Evolutionary conservation across 2,113 vertebrate genomes (phyloP), one percentile per base, ranked within the genome.

Genomic region (Bagarius yarrelli): DNA sequence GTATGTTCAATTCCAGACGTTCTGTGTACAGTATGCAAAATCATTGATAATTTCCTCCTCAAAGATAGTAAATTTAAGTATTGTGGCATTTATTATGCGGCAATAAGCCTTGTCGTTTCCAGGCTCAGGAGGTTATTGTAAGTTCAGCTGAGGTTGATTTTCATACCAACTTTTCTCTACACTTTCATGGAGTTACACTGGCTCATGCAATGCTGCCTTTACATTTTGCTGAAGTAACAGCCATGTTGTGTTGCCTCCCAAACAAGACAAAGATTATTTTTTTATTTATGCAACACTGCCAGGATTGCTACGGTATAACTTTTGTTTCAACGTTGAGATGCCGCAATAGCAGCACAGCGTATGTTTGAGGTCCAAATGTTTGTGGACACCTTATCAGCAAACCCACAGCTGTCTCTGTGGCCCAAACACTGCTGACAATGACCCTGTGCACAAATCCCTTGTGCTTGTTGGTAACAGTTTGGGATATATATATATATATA

Each of bases 1-100:
- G 59, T 11, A 75, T 59, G 55, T 44, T 55, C 55, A 40, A 16
- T 56, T 44, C 32, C 73, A 25, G 40, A 59, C 3, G 8, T 76
- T 34, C 55, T 9, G 55, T 44, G 15, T 25, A 59, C 55, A 18
- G 53, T 57, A 59, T 40, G 72, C 72, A 40, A 75, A 75, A 57
- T 75, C 36, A 36, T 75, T 36, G 23, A 74, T 34, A 55, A 56
- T 74, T 36, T 21, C 53, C 19, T 75, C 55, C 71, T 32, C 21
- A 36, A 59, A 16, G 56, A 59, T 44, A n/a, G 0, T 6, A 30
- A 75, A 57, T 75, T 40, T 16, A 59, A 59, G 52, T 36, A 5
- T 23, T 36, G 52, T 55, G 52, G 18, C 71, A 57, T 75, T 75
- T 57, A 34, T 75, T 75, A 57, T 75, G 32, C 72, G 34, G 53